These are phyloP conservation scores for Coluber constrictor DNA, from an alignment of 2,797 vertebrate species.

Conservation along the genomic window DNA sequence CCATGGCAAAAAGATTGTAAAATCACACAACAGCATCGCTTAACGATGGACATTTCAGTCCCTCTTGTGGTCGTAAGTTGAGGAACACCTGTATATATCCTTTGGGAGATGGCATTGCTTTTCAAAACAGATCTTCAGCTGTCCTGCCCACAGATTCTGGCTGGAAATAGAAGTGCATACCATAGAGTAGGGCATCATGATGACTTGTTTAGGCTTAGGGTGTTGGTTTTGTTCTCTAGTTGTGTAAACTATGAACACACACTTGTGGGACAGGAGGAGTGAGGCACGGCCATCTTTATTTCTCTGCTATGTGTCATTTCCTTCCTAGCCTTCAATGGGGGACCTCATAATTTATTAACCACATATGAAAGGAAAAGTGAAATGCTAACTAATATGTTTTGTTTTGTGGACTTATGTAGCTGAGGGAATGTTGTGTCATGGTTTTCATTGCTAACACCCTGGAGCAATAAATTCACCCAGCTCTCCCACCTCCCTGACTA, in stretches of 20 bases:
- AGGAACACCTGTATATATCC: background rate
- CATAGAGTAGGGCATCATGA: background rate
- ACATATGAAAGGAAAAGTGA: constrained; percentile 27
- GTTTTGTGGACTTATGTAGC: constrained; percentile 23
- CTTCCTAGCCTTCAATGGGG: constrained; percentile 18
- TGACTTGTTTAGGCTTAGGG: constrained; percentile 17
- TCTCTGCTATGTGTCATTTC: constrained; percentile 18
- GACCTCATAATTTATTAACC: constrained; percentile 18
- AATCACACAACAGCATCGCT: background rate
- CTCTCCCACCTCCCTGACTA: background rate
- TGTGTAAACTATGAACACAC: constrained; percentile 10
- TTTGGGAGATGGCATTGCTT: background rate
- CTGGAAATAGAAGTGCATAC: background rate
- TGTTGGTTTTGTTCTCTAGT: constrained; percentile 12
- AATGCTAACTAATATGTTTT: constrained; percentile 33
- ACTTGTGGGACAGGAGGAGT: background rate
- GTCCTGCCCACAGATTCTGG: background rate
- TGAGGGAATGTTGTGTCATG: constrained; percentile 31
- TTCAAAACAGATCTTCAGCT: background rate
- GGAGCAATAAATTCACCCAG: constrained; percentile 27
- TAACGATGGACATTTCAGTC: background rate
- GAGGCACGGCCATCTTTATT: background rate
- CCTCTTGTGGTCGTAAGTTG: background rate
- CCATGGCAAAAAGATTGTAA: background rate
- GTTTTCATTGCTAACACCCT: constrained; percentile 32